Evolutionary conservation across 2,113 vertebrate species (phyloP), one percentile per base, ranked within the genome.

Genomic region (Artemisiospiza belli): DNA sequence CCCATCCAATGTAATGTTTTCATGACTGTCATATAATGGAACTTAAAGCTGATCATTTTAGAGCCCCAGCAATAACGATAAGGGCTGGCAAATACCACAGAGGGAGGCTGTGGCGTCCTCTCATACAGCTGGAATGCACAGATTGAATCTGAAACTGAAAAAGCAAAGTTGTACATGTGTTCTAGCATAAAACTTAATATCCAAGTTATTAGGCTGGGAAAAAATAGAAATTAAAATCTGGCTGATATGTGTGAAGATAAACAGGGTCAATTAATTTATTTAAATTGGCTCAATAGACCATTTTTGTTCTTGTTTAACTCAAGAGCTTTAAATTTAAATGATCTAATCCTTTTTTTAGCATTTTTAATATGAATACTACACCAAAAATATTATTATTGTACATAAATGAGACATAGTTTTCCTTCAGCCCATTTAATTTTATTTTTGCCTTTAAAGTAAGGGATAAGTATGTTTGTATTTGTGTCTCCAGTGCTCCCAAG

Each of bases 291-390:
- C 92, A 88, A 75, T 59, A 86, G 75, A 83, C 73, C 28, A 49
- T 83, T 96, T 96, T 92, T 88, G 58, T 52, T 87, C 87, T 79
- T 92, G 75, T 92, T 93, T 97, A 92, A 96, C 84, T 91, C 74
- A 57, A 94, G 83, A 85, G 51, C 55, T 92, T 91, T 83, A 85
- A 61, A 91, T 94, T 85, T 75, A 95, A 94, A 94, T 46, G 5
- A 79, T 64, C 62, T 89, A 94, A 87, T 83, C 21, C 19, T 46
- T 83, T 87, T 87, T 39, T 43, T n/a, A 41, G 41, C 59, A 31
- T 85, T 94, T 92, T 92, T 83, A 92, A 90, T 61, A 73, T 14
- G 43, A 87, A 70, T 59, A 21, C 62, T 25, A 46, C 35, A 82
- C 12, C 57, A 76, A 82, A 92, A 83, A 77, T 62, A 89, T 17